Evolutionary conservation across 2,888 invertebrate species (phyloP).

Genomic region (Parnassius glacialis): DNA sequence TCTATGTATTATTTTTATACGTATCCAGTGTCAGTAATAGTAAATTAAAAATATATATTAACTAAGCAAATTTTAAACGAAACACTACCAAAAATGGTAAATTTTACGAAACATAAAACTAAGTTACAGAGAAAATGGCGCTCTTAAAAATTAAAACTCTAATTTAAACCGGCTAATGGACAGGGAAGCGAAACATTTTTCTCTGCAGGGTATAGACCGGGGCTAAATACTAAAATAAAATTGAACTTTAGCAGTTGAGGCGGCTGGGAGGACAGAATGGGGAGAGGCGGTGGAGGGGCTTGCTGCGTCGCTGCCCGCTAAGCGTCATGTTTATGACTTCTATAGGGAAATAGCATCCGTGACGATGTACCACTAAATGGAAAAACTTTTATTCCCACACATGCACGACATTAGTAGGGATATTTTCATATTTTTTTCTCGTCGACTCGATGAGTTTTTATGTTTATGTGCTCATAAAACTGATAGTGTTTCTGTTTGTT

Average conservation of each 20-base stretch:
- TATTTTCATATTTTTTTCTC: slow-evolving; percentile 70
- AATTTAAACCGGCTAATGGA: slow-evolving; percentile 62
- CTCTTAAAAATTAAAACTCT: slow-evolving; percentile 57
- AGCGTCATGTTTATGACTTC: slow-evolving; percentile 75
- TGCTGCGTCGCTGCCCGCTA: slow-evolving; percentile 44
- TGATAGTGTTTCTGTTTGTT: slow-evolving; percentile 55
- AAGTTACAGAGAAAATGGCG: slow-evolving; percentile 41
- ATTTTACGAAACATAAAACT: slow-evolving; percentile 27
- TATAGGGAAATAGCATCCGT: slow-evolving; percentile 74
- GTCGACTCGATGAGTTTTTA: slow-evolving; percentile 71
- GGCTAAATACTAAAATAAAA: slow-evolving; percentile 54
- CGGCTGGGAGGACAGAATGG: slow-evolving; percentile 31
- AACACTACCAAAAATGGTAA: slow-evolving; percentile 6
- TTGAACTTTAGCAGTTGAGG: slow-evolving; percentile 49
- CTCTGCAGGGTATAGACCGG: slow-evolving; percentile 38
- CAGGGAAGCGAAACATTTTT: slow-evolving; percentile 58
- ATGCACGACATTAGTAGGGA: slow-evolving; percentile 60
- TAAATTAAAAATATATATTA: no score
- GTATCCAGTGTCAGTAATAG: no score
- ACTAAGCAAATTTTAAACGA: no score
- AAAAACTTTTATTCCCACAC: slow-evolving; percentile 74
- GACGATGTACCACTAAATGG: slow-evolving; percentile 66
- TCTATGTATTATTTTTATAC: no score
- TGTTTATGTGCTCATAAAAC: slow-evolving; percentile 74
- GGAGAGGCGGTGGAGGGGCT: slow-evolving; percentile 30